Percentiles rank a stretch among this genome's conserved stretches.
phyloP scores from a whole-genome alignment of 2,888 invertebrate species.

The Rapana venosa region DNA sequence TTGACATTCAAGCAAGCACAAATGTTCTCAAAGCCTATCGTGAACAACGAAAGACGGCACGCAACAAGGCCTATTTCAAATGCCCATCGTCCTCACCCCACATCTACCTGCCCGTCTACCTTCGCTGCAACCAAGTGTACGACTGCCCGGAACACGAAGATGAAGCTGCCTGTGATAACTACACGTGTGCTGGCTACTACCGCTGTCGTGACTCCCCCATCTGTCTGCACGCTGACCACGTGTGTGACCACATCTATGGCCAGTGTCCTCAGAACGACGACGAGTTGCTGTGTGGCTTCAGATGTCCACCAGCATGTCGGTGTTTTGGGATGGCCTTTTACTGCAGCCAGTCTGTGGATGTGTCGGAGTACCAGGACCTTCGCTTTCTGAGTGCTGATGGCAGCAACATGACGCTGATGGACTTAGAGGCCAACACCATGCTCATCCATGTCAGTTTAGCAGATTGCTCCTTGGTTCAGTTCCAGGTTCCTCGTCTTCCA shows the following conservation, averaged over 20 bases:
- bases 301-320: neutral
- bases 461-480: neutral
- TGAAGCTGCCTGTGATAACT: neutral
- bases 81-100: neutral
- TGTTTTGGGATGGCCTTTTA: neutral
- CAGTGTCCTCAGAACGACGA: slow-evolving; percentile 9
- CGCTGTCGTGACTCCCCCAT: neutral
- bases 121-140: neutral
- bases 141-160: slow-evolving; percentile 15
- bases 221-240: slow-evolving; percentile 15
- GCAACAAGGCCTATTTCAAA: neutral
- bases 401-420: neutral
- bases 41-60: too few species aligned
- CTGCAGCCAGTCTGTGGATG: neutral
- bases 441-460: neutral
- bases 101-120: neutral
- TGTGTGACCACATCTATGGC: slow-evolving; percentile 41
- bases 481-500: neutral
- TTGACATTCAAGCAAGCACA: neutral
- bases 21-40: neutral
- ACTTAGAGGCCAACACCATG: neutral
- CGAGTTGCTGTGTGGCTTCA: neutral
- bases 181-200: slow-evolving; percentile 16
- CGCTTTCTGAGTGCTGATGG: neutral
- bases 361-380: neutral